A percentile compares a stretch with the other conserved stretches of the same genome.
These are phyloP conservation scores for Pangasius mekongensis DNA, from an alignment of 2,797 vertebrate species.

Conservation along the genomic window DNA sequence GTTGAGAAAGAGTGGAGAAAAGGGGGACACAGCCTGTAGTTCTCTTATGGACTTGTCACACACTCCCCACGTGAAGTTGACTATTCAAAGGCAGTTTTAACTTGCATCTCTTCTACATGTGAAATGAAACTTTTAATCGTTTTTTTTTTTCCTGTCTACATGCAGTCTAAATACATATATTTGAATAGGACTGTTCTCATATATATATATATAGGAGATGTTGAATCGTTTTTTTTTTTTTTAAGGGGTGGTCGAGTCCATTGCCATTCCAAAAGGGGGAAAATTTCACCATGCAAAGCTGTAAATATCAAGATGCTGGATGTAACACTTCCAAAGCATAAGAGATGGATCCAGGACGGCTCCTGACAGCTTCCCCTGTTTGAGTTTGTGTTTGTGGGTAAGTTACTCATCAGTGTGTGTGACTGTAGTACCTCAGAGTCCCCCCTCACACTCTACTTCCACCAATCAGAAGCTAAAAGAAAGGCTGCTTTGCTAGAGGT, in stretches of 20 bases:
- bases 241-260: constrained; percentile 11
- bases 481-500: constrained; percentile 44
- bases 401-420: constrained; percentile 64
- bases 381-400: not conserved
- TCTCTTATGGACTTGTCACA: constrained; percentile 59
- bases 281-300: constrained; percentile 31
- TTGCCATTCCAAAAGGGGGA: constrained; percentile 38
- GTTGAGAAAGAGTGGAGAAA: constrained; percentile 42
- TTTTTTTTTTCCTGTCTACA: not conserved
- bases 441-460: constrained; percentile 35
- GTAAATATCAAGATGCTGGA: constrained; percentile 45
- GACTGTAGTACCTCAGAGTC: constrained; percentile 67
- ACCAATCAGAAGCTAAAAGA: constrained; percentile 65
- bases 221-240: not conserved
- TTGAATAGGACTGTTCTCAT: not conserved
- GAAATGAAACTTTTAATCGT: not conserved
- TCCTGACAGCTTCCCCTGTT: constrained; percentile 12
- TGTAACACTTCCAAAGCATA: not conserved
- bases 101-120: not conserved
- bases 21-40: constrained; percentile 54
- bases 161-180: not conserved
- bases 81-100: constrained; percentile 40
- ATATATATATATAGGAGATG: not conserved
- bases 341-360: not conserved
- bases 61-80: constrained; percentile 42